A percentile compares a stretch with the other conserved stretches of the same genome.
These are phyloP conservation scores for Diplolepis rosae DNA, from an alignment of 2,888 invertebrate genomes.

Conservation along the genomic window DNA sequence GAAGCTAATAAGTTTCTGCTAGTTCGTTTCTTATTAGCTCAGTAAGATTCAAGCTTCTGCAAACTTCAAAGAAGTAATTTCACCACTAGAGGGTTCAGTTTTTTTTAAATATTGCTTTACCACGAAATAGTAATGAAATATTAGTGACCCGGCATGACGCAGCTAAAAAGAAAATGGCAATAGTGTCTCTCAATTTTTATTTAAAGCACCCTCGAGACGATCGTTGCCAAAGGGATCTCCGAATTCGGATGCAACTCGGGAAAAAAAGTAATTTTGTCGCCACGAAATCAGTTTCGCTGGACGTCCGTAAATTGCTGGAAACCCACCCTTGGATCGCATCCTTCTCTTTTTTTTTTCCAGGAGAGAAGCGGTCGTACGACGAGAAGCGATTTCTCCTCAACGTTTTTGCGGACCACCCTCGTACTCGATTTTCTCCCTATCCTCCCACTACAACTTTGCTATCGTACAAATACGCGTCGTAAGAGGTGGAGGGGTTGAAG, in stretches of 20 bases:
- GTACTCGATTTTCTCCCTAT: constrained; percentile 18
- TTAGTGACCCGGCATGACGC: constrained; percentile 9
- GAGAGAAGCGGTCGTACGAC: constrained; percentile 23
- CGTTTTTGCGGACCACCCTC: constrained; percentile 26
- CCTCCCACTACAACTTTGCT: background rate
- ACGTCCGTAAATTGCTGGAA: constrained; percentile 62
- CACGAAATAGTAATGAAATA: constrained; percentile 34
- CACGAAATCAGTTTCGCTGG: constrained; percentile 63
- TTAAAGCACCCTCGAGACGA: constrained; percentile 39
- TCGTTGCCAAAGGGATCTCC: background rate
- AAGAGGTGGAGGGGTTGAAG: constrained; percentile 17
- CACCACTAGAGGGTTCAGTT: background rate
- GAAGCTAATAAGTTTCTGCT: background rate
- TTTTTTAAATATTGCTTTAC: background rate
- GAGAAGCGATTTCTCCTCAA: constrained; percentile 31
- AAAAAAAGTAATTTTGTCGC: constrained; percentile 59
- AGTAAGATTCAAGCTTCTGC: background rate
- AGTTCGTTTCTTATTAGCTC: background rate
- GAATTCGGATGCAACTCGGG: background rate
- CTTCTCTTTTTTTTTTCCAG: background rate
- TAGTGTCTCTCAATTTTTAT: constrained; percentile 1
- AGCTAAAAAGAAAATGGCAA: background rate
- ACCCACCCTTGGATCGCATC: constrained; percentile 36
- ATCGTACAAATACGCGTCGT: constrained; percentile 6
- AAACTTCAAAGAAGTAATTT: constrained; percentile 2